Conservation (phyloP, 2,797 vertebrate species). For the Rhodeus uyekii region DNA sequence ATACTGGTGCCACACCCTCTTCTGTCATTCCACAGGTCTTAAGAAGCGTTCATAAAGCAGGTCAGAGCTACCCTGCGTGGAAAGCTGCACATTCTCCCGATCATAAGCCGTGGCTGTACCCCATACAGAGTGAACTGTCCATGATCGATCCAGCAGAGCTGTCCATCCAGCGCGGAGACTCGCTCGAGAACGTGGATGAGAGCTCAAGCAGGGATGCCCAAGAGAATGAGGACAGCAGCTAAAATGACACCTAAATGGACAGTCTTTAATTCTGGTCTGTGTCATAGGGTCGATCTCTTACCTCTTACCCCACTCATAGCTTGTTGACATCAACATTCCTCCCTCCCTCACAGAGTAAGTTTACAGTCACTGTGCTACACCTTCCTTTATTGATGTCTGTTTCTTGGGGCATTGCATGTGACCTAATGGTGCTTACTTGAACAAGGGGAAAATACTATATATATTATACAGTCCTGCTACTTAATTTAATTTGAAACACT, state of each 20-base stretch:
- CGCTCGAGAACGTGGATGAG: slow-evolving; percentile 79
- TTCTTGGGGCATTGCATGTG: neutral
- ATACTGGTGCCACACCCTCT: slow-evolving; percentile 3
- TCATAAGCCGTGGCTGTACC: slow-evolving; percentile 79
- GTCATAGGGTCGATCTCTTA: neutral
- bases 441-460: neutral
- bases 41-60: slow-evolving; percentile 76
- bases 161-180: slow-evolving; percentile 76
- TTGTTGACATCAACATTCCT: slow-evolving; percentile 17
- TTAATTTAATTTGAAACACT: neutral
- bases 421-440: neutral
- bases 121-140: slow-evolving; percentile 76
- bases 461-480: neutral
- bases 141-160: slow-evolving; percentile 73
- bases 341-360: slow-evolving; percentile 11
- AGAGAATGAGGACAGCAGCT: slow-evolving; percentile 73
- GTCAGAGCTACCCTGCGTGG: slow-evolving; percentile 75
- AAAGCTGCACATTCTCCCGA: slow-evolving; percentile 71
- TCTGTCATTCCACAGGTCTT: slow-evolving; percentile 72
- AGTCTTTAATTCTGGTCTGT: neutral
- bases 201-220: slow-evolving; percentile 60
- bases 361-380: neutral
- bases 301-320: neutral
- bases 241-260: slow-evolving; percentile 27
- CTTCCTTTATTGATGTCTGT: neutral